Evolutionary conservation across 2,113 vertebrate species (phyloP).

Genomic region (Ursus arctos): DNA sequence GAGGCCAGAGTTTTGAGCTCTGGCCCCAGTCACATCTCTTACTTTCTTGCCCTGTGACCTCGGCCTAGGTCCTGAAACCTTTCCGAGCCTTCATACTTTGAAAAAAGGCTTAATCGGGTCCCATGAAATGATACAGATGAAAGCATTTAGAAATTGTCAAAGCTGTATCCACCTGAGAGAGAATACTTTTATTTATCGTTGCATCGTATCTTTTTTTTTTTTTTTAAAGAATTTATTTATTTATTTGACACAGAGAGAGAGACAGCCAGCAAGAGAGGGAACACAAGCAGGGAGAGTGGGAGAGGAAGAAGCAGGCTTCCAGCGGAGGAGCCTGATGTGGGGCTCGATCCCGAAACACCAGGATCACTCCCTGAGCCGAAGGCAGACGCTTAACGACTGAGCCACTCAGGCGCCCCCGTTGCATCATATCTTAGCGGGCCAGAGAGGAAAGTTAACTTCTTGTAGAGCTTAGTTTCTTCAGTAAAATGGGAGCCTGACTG

Average conservation of each 20-base stretch:
- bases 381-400: no score
- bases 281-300: no score
- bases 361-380: no score
- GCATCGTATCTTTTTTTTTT: neutral
- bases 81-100: neutral
- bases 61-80: neutral
- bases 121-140: neutral
- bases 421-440: neutral
- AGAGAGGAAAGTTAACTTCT: neutral
- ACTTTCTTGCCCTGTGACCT: neutral
- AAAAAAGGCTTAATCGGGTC: neutral
- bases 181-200: neutral
- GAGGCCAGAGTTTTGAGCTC: neutral
- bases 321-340: rapidly evolving
- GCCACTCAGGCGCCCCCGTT: neutral
- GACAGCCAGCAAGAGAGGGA: no score
- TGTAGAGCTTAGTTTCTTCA: neutral
- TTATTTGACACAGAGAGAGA: no score
- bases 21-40: neutral
- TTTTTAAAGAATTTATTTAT: no score
- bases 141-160: neutral
- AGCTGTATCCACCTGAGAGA: neutral
- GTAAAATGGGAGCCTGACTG: neutral
- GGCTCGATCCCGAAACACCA: no score
- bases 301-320: no score